Conservation (phyloP, 2,113 vertebrate species). For the Ursus arctos region DNA sequence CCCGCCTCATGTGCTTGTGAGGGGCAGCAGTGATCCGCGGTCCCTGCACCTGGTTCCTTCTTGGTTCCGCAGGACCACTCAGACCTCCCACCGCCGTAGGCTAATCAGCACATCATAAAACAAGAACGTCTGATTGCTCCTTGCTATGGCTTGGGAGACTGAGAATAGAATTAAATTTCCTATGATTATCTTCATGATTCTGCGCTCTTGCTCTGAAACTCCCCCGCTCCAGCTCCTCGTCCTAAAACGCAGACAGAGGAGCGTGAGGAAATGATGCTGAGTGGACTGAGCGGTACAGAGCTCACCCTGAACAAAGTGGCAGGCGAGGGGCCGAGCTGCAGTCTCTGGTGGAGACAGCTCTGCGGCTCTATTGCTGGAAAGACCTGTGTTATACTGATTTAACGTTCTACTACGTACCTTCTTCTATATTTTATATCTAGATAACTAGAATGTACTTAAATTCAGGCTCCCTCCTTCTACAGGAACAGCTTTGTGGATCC, state of each 20-base stretch:
- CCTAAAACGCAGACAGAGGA: background rate
- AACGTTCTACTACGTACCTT: background rate
- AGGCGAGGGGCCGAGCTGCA: background rate
- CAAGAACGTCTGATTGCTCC: background rate
- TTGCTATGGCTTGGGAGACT: background rate
- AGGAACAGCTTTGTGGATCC: background rate
- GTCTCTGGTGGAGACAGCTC: background rate
- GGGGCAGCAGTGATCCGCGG: rapidly evolving
- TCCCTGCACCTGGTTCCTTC: background rate
- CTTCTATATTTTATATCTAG: background rate
- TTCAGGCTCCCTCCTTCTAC: background rate
- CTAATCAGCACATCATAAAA: background rate
- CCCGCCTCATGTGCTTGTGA: background rate
- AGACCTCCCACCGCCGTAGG: background rate
- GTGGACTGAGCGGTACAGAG: background rate
- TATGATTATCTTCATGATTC: background rate
- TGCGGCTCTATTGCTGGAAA: background rate
- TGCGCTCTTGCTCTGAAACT: background rate
- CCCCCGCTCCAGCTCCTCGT: background rate
- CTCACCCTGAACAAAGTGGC: background rate
- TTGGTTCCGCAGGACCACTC: too few species aligned
- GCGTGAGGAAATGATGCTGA: background rate
- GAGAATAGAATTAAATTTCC: background rate
- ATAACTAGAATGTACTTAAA: background rate
- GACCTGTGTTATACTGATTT: background rate